These are phyloP conservation scores for Ramphastos sulfuratus DNA, from an alignment of 2,113 vertebrate species.

Conservation along the genomic window DNA sequence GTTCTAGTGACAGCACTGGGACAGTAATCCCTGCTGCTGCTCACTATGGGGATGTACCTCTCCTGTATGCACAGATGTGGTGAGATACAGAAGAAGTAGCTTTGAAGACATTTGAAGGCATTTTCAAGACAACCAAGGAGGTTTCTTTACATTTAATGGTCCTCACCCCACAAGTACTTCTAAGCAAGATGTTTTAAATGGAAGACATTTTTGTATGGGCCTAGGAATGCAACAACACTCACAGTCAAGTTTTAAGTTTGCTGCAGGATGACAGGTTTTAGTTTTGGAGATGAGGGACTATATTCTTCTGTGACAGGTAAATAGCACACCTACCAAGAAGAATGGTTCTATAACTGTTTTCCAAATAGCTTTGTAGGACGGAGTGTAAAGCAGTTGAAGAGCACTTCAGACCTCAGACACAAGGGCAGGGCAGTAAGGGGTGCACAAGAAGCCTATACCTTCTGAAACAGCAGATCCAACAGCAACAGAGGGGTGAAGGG, in stretches of 20 bases:
- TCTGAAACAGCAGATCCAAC: background rate
- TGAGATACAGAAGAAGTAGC: background rate
- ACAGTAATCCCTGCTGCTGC: background rate
- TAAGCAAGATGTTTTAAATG: background rate
- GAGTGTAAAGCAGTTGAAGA: background rate
- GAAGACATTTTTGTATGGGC: background rate
- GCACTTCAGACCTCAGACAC: background rate
- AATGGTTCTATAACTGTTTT: background rate
- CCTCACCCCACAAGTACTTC: background rate
- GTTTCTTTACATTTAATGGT: background rate
- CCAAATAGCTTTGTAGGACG: background rate
- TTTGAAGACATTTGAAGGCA: background rate
- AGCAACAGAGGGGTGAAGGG: background rate
- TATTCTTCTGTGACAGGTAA: background rate
- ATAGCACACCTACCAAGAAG: background rate
- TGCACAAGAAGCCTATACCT: background rate
- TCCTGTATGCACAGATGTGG: background rate
- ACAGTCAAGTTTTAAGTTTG: background rate
- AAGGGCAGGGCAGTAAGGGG: background rate
- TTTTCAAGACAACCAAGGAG: background rate
- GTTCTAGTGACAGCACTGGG: fast-evolving
- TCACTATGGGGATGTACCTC: background rate
- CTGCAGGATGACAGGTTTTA: background rate
- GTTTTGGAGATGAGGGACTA: background rate
- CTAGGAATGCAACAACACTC: background rate